Evolutionary conservation across 2,113 vertebrate genomes (phyloP).

Genomic region (Gallinago jamesoni): DNA sequence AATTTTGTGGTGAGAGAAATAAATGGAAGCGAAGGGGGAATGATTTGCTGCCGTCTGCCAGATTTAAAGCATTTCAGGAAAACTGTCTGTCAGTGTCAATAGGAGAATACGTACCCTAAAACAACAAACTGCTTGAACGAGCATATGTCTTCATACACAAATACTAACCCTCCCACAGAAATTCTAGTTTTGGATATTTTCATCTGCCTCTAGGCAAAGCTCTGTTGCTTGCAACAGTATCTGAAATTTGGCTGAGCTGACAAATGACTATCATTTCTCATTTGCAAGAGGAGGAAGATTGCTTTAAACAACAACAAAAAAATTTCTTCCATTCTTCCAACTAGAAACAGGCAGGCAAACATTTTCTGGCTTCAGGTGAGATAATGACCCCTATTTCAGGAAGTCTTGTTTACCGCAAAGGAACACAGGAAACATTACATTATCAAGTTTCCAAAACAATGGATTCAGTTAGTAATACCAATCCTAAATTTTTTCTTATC

Average conservation of each 20-base stretch:
- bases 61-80: slow-evolving; percentile 1
- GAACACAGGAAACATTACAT: background rate
- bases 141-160: slow-evolving; percentile 51
- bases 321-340: background rate
- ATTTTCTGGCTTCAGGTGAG: slow-evolving; percentile 43
- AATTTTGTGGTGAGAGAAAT: background rate
- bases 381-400: slow-evolving; percentile 3
- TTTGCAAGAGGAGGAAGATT: slow-evolving; percentile 23
- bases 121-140: slow-evolving; percentile 32
- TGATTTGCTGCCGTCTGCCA: slow-evolving; percentile 17
- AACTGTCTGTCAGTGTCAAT: slow-evolving; percentile 46
- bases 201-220: slow-evolving; percentile 50
- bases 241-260: slow-evolving; percentile 37
- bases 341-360: background rate
- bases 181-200: slow-evolving; percentile 11
- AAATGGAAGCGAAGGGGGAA: background rate
- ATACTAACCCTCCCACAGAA: slow-evolving; percentile 58
- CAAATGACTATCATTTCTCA: slow-evolving; percentile 43
- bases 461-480: background rate
- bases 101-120: slow-evolving; percentile 1
- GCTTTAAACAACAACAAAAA: background rate
- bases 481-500: background rate
- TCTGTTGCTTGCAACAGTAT: slow-evolving; percentile 30
- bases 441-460: slow-evolving; percentile 34
- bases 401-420: background rate